Evolutionary conservation across 2,888 invertebrate genomes (phyloP), one percentile per base, ranked within the genome.

Genomic region (Netelia virgata): DNA sequence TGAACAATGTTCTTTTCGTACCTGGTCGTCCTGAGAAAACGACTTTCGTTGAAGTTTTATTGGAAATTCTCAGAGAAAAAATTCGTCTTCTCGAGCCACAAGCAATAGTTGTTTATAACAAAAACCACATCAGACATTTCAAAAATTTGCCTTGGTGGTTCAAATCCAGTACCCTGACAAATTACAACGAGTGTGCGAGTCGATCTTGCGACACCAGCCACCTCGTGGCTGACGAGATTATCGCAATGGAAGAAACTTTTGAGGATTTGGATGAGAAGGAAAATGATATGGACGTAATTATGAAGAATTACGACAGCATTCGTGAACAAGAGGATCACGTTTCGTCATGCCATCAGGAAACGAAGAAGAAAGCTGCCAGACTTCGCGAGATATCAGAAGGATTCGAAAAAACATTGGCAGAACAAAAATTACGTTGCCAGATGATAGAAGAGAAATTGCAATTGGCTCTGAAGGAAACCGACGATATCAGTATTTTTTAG

Each of bases 81-180:
- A 89, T 93, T 23, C 77, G 85, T 20, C 66, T 86, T 3, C 50
- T 93, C 1, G 88, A 88, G 0, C 74, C 85, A n/a, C 84, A 91
- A 41, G 74, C 91, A 3, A 89, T 82, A 47, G 95, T 95, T 0
- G 94, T 96, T 69, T 96, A 96, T 90, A 94, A 96, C 82, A 94
- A 93, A 88, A 92, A 94, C 74, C 94, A 94, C 68, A 91, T 96
- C 77, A 94, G 94, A 83, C 93, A 94, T 69, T 96, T 95, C 90
- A 92, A 94, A 28, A 94, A 93, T 81, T 92, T 94, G 18, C 94
- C 95, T 55, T 96, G 96, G 96, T 95, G 96, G 93, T 96, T 95
- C 90, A 90, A 94, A 89, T 90, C 92, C 55, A 89, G 83, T 18
- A 82, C 88, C 14, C 88, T 93, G 43, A 78, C 86, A 8, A 87